Percentiles rank a stretch among this genome's conserved stretches.
These are phyloP conservation scores for Lordiphosa collinella DNA, from an alignment of 1,140 invertebrate species.

Conservation along the genomic window DNA sequence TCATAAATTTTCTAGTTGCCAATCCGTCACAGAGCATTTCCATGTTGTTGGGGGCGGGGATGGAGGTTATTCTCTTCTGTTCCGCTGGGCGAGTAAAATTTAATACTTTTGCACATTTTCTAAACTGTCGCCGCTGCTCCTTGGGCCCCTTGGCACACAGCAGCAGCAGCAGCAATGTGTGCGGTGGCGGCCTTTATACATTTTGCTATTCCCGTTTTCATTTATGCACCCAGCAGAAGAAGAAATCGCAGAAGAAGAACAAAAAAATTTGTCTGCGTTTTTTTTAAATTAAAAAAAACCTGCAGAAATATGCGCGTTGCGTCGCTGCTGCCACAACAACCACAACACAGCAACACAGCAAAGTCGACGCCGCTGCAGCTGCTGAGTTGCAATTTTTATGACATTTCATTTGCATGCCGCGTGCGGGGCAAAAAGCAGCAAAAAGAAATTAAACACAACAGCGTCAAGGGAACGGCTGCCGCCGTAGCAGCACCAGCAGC, in stretches of 20 bases:
- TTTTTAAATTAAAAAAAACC: constrained; percentile 55
- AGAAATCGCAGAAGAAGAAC: constrained; percentile 9
- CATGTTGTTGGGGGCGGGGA: too few species aligned
- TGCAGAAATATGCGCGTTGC: constrained; percentile 41
- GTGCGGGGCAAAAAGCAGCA: constrained; percentile 20
- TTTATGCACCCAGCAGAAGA: constrained; percentile 42
- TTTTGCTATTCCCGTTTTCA: constrained; percentile 46
- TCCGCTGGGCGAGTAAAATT: constrained; percentile 40
- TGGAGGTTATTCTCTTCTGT: constrained; percentile 16
- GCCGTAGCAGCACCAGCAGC: too few species aligned
- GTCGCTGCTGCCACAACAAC: constrained; percentile 38
- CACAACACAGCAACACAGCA: constrained; percentile 23
- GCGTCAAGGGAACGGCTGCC: constrained; percentile 29
- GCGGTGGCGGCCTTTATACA: constrained; percentile 29
- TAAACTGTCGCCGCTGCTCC: constrained; percentile 34
- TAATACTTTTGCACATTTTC: constrained; percentile 52
- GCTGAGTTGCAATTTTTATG: constrained; percentile 55
- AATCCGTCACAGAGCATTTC: too few species aligned
- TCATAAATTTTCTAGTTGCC: too few species aligned
- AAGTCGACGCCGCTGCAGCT: constrained; percentile 43
- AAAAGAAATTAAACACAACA: constrained; percentile 56
- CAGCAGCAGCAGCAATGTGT: constrained; percentile 12
- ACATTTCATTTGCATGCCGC: constrained; percentile 62
- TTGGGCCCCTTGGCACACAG: constrained; percentile 12
- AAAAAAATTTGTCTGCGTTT: constrained; percentile 41